Conservation (phyloP, 2,888 invertebrate genomes). For the Pyrochroa serraticornis region DNA sequence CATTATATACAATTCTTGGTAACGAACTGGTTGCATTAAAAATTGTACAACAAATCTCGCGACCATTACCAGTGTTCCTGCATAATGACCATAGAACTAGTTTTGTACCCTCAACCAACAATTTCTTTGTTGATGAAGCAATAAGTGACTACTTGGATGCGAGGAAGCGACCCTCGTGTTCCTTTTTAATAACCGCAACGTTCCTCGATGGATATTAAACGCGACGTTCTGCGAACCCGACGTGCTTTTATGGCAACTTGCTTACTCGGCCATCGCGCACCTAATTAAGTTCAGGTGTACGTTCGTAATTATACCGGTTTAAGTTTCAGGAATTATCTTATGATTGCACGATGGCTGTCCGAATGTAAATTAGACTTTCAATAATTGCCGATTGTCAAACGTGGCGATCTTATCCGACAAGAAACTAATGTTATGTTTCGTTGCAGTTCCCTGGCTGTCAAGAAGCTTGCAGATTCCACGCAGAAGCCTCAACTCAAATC, state of each 20-base stretch:
- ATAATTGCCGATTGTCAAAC: conserved; percentile 45
- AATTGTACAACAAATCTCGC: no score
- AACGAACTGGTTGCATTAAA: no score
- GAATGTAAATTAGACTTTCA: conserved; percentile 48
- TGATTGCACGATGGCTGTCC: conserved; percentile 40
- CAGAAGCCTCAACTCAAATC: conserved; percentile 64
- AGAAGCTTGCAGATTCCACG: conserved; percentile 73
- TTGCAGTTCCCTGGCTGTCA: conserved; percentile 75
- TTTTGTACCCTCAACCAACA: no score
- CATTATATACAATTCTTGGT: no score
- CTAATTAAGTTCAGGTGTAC: conserved; percentile 48
- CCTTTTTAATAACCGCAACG: conserved; percentile 35
- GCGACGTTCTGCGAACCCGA: conserved; percentile 39
- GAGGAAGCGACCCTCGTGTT: neutral
- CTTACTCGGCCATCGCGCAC: conserved; percentile 34
- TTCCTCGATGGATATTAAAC: conserved; percentile 38
- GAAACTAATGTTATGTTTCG: conserved; percentile 33
- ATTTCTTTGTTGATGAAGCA: no score
- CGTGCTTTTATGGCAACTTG: conserved; percentile 38
- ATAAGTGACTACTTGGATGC: no score
- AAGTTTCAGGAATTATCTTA: conserved; percentile 45
- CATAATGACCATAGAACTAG: no score
- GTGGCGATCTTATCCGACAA: conserved; percentile 21
- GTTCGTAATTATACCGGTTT: conserved; percentile 49
- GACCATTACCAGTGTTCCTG: no score